Evolutionary conservation across 1,140 invertebrate species (phyloP).

Genomic region (Archegozetes longisetosus): DNA sequence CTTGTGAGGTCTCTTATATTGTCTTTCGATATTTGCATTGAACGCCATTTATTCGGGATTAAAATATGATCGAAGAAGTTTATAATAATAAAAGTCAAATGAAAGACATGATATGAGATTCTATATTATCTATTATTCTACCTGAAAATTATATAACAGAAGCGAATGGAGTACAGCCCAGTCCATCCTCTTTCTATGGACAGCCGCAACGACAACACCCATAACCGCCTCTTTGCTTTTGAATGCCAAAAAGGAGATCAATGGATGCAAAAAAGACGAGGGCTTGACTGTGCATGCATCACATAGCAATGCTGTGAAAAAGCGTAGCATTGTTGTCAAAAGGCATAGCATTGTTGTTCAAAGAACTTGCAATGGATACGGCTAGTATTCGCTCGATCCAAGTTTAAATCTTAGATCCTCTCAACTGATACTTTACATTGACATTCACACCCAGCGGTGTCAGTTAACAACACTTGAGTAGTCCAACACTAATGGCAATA

Average conservation of each 20-base stretch:
- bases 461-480: background rate
- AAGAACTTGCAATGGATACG: background rate
- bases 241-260: background rate
- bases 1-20: too few species aligned
- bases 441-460: background rate
- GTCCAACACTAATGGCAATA: background rate
- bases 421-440: background rate
- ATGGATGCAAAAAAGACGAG: background rate
- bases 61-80: too few species aligned
- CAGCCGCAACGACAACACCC: background rate
- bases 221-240: background rate
- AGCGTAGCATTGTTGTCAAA: background rate
- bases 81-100: too few species aligned
- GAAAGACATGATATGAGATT: too few species aligned
- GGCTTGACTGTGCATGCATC: background rate
- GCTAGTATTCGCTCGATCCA: background rate
- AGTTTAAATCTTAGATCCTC: background rate
- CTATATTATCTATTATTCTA: too few species aligned
- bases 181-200: background rate
- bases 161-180: background rate
- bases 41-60: too few species aligned
- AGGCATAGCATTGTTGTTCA: background rate
- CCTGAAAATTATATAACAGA: background rate
- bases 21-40: too few species aligned
- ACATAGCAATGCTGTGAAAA: too few species aligned